Base-by-base conservation (phyloP, 2,797 vertebrate species). In the Myripristis murdjan region DNA sequence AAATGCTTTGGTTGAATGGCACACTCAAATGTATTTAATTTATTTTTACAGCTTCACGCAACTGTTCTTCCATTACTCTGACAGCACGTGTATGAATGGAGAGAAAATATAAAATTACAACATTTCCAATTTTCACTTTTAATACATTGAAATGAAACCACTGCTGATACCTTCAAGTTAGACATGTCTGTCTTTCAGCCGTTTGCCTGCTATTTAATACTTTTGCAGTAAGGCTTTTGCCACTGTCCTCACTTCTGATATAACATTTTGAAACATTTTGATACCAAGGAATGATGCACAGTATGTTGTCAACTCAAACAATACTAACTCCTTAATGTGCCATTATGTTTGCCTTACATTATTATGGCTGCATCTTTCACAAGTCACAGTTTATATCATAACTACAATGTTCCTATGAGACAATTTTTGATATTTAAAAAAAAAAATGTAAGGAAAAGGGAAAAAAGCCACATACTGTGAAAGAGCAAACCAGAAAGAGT, bases 121-220 rank as follows among this genome's bases (percentile, higher is more conserved):
- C 28, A 60, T 18, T 81, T 79, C 2, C 39, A 4, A 62, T 64
- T 68, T 86, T 83, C 57, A 37, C 48, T 66, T 77, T 79, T 47
- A 64, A 69, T 31, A 43, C 62, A 35, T 78, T 79, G 72, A 79
- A 83, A 87, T 80, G 9, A 81, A 74, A 56, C 12, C 12, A 58
- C 55, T 33, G 65, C 56, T 41, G 60, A 75, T 70, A 23, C 24
- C 37, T 62, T 51, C 26, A 73, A 64, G 65, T 53, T 60, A 51
- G 33, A 56, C 33, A 35, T 35, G 33, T 59, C 37, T 62, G 37
- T 72, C 31, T 37, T 60, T 70, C 8, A 67, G 41, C 35, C 33
- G 4, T 54, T 66, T 74, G 18, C 23, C n/a, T 41, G 20, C 44
- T 68, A 5, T 63, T 63, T 52, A n/a, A 64, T 61, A 55, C n/a